A percentile compares a stretch with the other conserved stretches of the same genome.
Evolutionary conservation across 2,113 vertebrate genomes (phyloP).

Genomic region (Pseudorectes ferrugineus): DNA sequence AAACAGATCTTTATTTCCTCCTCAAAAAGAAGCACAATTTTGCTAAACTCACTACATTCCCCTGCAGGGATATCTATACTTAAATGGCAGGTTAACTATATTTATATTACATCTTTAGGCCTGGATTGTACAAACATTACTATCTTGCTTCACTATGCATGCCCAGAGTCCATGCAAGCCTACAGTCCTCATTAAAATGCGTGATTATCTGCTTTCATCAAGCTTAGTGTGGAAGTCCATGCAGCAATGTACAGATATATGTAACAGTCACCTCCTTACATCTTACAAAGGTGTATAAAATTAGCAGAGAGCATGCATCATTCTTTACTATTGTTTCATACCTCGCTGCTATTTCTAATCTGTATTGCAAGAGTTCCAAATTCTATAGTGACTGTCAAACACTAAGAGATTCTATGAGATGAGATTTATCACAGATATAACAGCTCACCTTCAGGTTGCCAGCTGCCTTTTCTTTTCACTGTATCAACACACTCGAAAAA

Average conservation of each 20-base stretch:
- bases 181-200: neutral
- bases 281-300: neutral
- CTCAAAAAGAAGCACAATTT: neutral
- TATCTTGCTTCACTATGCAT: neutral
- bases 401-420: neutral
- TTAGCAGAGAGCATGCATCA: neutral
- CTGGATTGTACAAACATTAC: neutral
- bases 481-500: neutral
- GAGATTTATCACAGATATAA: neutral
- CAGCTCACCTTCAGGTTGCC: neutral
- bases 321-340: neutral
- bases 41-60: neutral
- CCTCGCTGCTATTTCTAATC: neutral
- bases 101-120: neutral
- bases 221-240: neutral
- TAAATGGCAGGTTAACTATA: neutral
- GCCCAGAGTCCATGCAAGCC: neutral
- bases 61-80: neutral
- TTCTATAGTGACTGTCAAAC: neutral
- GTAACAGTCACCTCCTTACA: neutral
- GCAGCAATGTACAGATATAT: neutral
- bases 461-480: neutral
- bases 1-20: neutral
- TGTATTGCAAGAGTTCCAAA: neutral
- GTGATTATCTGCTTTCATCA: neutral